These are phyloP conservation scores for Dynastes hyllus DNA, from an alignment of 2,888 invertebrate genomes.

Conservation along the genomic window DNA sequence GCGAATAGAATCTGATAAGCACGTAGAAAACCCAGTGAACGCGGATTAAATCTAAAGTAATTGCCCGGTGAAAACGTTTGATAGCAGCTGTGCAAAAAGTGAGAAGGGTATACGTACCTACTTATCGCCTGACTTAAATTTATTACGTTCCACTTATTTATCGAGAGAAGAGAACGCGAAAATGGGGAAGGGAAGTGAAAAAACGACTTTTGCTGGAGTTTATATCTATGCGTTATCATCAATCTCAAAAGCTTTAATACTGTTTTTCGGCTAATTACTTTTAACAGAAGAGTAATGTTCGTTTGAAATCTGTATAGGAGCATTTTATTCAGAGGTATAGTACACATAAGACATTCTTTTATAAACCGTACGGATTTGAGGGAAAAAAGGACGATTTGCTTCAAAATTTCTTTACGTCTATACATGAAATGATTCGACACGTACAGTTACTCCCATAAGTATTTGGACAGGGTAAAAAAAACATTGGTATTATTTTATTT, in stretches of 20 bases:
- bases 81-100: conserved; percentile 25
- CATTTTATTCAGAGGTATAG: too few relatives aligned
- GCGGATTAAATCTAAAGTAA: conserved; percentile 36
- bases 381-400: too few relatives aligned
- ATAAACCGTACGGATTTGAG: too few relatives aligned
- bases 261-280: conserved; percentile 4
- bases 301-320: too few relatives aligned
- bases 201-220: conserved; percentile 16
- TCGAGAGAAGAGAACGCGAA: neutral
- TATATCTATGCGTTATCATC: conserved; percentile 24
- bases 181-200: conserved; percentile 14
- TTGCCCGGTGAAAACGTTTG: conserved; percentile 22
- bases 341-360: too few relatives aligned
- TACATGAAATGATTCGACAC: too few relatives aligned
- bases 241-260: conserved; percentile 11
- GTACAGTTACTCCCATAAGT: too few relatives aligned
- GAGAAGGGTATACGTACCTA: conserved; percentile 8
- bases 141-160: conserved; percentile 27
- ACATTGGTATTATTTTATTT: too few relatives aligned
- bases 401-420: too few relatives aligned
- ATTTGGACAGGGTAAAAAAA: too few relatives aligned
- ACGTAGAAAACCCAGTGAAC: neutral
- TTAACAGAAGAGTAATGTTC: conserved; percentile 1
- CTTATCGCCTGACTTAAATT: conserved; percentile 30
- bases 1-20: conserved; percentile 2